phyloP scores from a whole-genome alignment of 2,113 vertebrate species.

The Nothobranchius furzeri region DNA sequence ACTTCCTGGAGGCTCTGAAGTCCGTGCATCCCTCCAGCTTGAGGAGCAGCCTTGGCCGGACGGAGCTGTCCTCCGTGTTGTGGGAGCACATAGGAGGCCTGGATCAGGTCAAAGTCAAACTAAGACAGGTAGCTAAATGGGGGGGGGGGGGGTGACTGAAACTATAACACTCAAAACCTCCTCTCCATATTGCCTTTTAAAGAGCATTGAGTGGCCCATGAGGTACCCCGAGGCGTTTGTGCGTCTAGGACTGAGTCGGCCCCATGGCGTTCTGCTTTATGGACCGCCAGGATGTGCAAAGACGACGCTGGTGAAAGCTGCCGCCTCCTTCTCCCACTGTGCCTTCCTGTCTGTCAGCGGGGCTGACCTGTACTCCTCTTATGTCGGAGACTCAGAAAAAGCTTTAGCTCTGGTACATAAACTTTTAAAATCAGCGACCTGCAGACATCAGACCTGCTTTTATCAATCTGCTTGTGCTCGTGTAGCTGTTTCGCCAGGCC shows the following conservation, averaged over 20 bases:
- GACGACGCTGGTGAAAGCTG: slow-evolving; percentile 88
- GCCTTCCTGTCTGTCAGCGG: slow-evolving; percentile 88
- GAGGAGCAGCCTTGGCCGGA: slow-evolving; percentile 84
- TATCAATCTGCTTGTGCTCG: slow-evolving; percentile 7
- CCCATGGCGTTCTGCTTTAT: slow-evolving; percentile 88
- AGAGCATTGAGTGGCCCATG: slow-evolving; percentile 96
- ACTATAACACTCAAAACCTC: no score
- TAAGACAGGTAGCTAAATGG: slow-evolving; percentile 84
- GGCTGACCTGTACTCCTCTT: slow-evolving; percentile 93
- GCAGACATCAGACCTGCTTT: background rate
- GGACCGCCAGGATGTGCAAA: slow-evolving; percentile 96
- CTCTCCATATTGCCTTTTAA: background rate
- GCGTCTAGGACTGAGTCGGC: slow-evolving; percentile 86
- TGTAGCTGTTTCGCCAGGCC: slow-evolving; percentile 90
- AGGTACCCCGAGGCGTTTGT: slow-evolving; percentile 87
- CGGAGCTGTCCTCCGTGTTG: slow-evolving; percentile 81
- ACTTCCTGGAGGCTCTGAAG: slow-evolving; percentile 89
- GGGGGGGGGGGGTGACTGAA: background rate
- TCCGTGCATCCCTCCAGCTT: slow-evolving; percentile 86
- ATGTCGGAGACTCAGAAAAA: slow-evolving; percentile 93
- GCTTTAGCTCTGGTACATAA: slow-evolving; percentile 86
- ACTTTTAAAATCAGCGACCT: background rate
- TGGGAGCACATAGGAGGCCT: slow-evolving; percentile 97
- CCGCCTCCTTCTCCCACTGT: slow-evolving; percentile 85
- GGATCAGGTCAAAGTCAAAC: slow-evolving; percentile 88